These are phyloP conservation scores for Seira ritae DNA, from an alignment of 2,888 invertebrate genomes.

Conservation along the genomic window DNA sequence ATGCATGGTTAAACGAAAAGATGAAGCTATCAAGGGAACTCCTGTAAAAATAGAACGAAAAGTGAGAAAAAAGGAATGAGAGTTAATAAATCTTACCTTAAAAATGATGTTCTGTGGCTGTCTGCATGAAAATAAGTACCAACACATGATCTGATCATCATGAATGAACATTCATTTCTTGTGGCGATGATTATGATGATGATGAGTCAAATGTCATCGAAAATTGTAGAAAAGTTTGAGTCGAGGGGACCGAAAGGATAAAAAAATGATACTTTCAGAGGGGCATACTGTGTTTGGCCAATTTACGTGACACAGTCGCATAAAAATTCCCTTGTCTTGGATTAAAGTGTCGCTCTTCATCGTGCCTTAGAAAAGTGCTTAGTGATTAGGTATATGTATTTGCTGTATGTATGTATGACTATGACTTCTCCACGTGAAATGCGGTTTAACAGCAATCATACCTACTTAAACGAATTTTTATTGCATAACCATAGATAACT, in stretches of 20 bases:
- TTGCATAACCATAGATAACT: background rate
- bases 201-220: conserved; percentile 57
- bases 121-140: conserved; percentile 12
- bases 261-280: background rate
- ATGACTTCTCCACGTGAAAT: conserved; percentile 6
- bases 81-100: conserved; percentile 5
- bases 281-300: background rate
- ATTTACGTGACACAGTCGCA: conserved; percentile 10
- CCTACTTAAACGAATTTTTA: background rate
- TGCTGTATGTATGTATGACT: background rate
- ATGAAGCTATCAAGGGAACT: background rate
- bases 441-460: background rate
- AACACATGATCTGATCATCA: background rate
- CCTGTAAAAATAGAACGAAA: conserved; percentile 13
- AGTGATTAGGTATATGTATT: background rate
- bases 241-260: background rate
- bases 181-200: background rate
- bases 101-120: conserved; percentile 17
- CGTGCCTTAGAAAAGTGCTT: background rate
- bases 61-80: conserved; percentile 11
- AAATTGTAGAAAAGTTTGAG: conserved; percentile 30
- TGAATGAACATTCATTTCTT: background rate
- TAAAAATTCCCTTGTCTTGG: background rate
- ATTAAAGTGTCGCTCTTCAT: background rate
- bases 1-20: background rate